A percentile compares a stretch with the other conserved stretches of the same genome.
These are phyloP conservation scores for Fopius arisanus DNA, from an alignment of 1,140 invertebrate genomes.

Conservation along the genomic window DNA sequence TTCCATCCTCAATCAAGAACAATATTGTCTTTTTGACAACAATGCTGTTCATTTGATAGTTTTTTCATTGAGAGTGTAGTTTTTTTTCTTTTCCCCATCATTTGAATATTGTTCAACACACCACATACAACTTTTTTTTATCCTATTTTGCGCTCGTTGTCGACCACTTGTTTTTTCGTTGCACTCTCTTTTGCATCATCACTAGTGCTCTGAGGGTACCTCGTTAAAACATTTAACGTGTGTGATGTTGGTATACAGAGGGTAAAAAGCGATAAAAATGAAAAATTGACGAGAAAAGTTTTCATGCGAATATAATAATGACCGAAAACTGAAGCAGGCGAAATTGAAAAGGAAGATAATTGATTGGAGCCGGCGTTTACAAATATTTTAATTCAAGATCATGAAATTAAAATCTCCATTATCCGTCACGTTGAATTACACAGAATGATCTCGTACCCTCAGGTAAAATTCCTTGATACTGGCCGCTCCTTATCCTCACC, in stretches of 20 bases:
- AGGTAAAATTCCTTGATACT: too few relatives aligned
- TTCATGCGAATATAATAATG: neutral
- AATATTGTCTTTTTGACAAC: too few relatives aligned
- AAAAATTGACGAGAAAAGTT: neutral
- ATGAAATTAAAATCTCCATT: too few relatives aligned
- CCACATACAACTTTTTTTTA: neutral
- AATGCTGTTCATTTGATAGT: neutral
- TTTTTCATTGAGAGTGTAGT: neutral
- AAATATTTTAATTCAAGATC: too few relatives aligned
- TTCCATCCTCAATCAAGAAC: too few relatives aligned
- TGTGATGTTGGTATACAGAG: neutral
- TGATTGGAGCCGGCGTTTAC: neutral
- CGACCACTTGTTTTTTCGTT: neutral
- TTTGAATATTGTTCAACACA: constrained; percentile 6
- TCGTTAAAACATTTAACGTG: constrained; percentile 10
- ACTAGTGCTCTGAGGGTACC: neutral
- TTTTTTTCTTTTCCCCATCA: neutral
- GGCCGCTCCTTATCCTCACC: too few relatives aligned
- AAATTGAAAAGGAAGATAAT: neutral
- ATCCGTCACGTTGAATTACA: too few relatives aligned
- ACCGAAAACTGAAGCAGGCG: neutral
- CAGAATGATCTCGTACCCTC: too few relatives aligned
- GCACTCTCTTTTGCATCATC: neutral
- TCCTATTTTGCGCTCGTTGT: neutral
- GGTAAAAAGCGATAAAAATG: neutral